Evolutionary conservation across 35 echinoderm and acorn worm species (phyloP), one percentile per base, ranked within the genome.

Genomic region (Apostichopus californicus): DNA sequence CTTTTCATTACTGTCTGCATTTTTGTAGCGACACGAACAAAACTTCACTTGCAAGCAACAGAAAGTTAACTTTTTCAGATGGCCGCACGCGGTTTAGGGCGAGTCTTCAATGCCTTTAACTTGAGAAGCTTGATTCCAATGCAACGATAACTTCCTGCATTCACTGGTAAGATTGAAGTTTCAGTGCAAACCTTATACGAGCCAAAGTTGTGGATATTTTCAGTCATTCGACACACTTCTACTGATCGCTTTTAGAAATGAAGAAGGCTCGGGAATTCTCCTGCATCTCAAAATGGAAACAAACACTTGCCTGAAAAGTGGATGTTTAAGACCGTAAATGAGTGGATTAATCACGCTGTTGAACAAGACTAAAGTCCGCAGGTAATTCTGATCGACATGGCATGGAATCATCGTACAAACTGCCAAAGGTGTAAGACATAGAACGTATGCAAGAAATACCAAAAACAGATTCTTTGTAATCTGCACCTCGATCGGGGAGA

Each of bases 331-430:
- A 17, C 90, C 94, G 60, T 95, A 95, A 56, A 95, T 92, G 72
- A 95, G 26, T 5, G 94, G 94, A 73, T 95, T 95, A 22, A 95
- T 64, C 21, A 70, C 86, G 54, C 92, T 93, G 77, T 95, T 95
- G 5, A 90, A 63, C 12, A 93, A 75, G 20, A 95, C 77, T 7
- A 95, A 22, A 21, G 84, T 17, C 9, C 91, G 75, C 8, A 82
- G 58, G 70, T 81, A 95, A 11, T 34, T 56, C 6, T 53, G 10
- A 26, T 60, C 83, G 17, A 25, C 18, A 1, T 25, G 63, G 17
- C 77, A 25, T 8, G 57, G 6, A 14, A 8, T 15, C 9, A 92
- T 15, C 6, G 73, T 46, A 24, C 86, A 65, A 17, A 52, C 90
- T 6, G 81, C 66, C 18, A 79, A 79, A 6, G 94, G 94, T 10